Conservation (phyloP, 2,113 vertebrate species). For the Typhlomys cinereus region DNA sequence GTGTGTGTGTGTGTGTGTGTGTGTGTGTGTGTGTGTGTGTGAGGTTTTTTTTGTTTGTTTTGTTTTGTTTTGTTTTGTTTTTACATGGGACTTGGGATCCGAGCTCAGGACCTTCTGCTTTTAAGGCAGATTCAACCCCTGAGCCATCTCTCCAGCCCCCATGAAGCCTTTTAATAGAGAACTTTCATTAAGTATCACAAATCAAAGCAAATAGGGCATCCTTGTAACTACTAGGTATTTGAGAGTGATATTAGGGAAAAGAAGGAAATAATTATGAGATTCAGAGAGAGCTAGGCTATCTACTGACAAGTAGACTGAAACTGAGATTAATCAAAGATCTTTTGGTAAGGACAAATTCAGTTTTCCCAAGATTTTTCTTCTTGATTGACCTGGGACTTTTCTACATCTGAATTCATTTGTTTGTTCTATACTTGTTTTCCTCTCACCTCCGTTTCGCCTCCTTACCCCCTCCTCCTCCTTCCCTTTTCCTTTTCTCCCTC, state of each 20-base stretch:
- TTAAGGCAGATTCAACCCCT: too few relatives aligned
- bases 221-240: constrained; percentile 2
- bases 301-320: not conserved
- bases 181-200: constrained; percentile 33
- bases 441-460: not conserved
- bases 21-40: too few relatives aligned
- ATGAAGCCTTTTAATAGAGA: not conserved
- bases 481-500: too few relatives aligned
- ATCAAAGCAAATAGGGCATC: constrained; percentile 6
- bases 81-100: too few relatives aligned
- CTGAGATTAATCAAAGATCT: not conserved
- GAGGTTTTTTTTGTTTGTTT: too few relatives aligned
- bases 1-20: too few relatives aligned
- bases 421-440: not conserved
- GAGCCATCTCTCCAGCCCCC: not conserved
- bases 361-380: constrained; percentile 8
- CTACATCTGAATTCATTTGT: not conserved
- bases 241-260: not conserved
- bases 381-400: not conserved
- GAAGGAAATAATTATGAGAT: not conserved
- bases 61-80: too few relatives aligned
- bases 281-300: not conserved
- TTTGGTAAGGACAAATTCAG: constrained; percentile 10
- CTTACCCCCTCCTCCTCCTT: not conserved
- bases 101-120: too few relatives aligned